Evolutionary conservation across 2,113 vertebrate species (phyloP).

Genomic region (Propithecus coquereli): DNA sequence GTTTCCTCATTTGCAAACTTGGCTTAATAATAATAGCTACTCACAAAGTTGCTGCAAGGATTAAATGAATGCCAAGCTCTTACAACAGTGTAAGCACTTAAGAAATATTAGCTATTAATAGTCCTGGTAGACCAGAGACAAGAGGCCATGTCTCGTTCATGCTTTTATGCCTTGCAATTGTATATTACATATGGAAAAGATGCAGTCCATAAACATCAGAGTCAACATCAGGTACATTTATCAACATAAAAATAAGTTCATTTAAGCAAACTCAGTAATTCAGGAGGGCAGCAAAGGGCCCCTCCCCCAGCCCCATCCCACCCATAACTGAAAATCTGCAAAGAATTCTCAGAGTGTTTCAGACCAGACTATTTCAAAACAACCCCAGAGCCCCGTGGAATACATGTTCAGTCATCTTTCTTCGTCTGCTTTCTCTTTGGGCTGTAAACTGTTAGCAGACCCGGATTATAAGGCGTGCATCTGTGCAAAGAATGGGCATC

Average conservation of each 20-base stretch:
- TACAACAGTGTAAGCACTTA: neutral
- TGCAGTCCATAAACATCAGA: neutral
- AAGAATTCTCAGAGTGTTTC: conserved; percentile 12
- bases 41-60: neutral
- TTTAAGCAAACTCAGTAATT: neutral
- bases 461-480: neutral
- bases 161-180: neutral
- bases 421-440: conserved; percentile 13
- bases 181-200: neutral
- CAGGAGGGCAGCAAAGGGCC: neutral
- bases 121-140: neutral
- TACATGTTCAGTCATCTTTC: neutral
- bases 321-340: conserved; percentile 1
- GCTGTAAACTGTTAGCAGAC: neutral
- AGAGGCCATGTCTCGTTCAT: neutral
- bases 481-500: neutral
- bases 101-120: neutral
- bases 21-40: neutral
- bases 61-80: neutral
- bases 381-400: neutral
- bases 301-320: neutral
- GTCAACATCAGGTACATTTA: neutral
- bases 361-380: conserved; percentile 33
- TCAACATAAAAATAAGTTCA: neutral
- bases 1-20: neutral